phyloP scores from a whole-genome alignment of 2,113 vertebrate genomes.

The Meleagris gallopavo region DNA sequence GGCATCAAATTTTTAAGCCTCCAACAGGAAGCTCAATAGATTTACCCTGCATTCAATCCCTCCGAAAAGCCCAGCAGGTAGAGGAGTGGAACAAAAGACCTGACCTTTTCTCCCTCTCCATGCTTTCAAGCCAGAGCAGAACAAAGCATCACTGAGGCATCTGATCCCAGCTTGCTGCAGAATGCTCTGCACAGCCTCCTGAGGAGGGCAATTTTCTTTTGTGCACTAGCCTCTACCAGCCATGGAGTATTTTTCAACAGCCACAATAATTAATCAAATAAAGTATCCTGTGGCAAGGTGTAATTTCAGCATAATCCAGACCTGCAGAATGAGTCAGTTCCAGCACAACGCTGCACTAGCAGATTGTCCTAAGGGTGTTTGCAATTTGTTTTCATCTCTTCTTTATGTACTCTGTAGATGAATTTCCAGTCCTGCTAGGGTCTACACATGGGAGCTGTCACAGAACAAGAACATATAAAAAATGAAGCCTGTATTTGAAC shows the following conservation, averaged over 20 bases:
- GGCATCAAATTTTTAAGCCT: conserved; percentile 67
- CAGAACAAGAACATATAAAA: neutral
- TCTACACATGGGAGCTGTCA: neutral
- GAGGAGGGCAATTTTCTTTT: conserved; percentile 28
- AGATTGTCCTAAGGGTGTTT: accelerated
- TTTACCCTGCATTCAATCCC: conserved; percentile 44
- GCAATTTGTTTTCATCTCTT: neutral
- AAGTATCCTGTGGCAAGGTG: conserved; percentile 52
- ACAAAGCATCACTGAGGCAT: neutral
- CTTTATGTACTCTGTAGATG: neutral
- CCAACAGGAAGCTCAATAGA: conserved; percentile 43
- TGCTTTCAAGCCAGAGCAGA: conserved; percentile 1
- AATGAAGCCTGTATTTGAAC: neutral
- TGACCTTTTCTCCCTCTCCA: conserved; percentile 17
- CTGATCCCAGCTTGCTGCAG: neutral
- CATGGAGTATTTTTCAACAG: neutral
- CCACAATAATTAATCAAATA: conserved; percentile 53
- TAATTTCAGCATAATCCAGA: conserved; percentile 52
- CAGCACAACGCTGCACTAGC: neutral
- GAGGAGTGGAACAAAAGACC: conserved; percentile 35
- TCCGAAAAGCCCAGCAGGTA: neutral
- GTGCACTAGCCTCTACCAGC: neutral
- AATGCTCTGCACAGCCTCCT: neutral
- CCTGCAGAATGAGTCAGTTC: neutral
- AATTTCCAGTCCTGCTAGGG: neutral